These are phyloP conservation scores for Sialis fuliginosa DNA, from an alignment of 2,888 invertebrate species.

Conservation along the genomic window DNA sequence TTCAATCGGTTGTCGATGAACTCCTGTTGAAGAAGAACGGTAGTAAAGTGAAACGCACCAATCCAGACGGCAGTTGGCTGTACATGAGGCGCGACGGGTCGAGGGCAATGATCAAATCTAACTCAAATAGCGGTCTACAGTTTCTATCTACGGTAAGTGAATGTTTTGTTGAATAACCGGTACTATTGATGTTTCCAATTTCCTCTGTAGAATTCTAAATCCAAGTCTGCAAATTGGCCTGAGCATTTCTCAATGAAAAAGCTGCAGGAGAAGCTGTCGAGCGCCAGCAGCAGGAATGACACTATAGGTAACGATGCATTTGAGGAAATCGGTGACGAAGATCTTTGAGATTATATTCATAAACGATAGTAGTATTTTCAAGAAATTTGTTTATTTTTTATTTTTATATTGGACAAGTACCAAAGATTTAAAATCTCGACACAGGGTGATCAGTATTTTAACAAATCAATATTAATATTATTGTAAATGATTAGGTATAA, in stretches of 20 bases:
- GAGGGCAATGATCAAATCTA: conserved; percentile 40
- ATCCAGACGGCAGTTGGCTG: conserved; percentile 37
- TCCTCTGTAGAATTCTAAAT: conserved; percentile 1
- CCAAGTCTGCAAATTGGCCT: conserved; percentile 31
- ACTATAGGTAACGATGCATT: conserved; percentile 84
- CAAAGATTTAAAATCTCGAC: too few species aligned
- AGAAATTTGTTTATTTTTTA: too few species aligned
- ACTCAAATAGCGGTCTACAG: conserved; percentile 30
- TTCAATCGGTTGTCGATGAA: conserved; percentile 93
- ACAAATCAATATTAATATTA: too few species aligned
- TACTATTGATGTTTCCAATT: background rate
- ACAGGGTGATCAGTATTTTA: too few species aligned
- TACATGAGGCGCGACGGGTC: conserved; percentile 61
- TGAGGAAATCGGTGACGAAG: conserved; percentile 90
- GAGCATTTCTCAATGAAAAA: conserved; percentile 62
- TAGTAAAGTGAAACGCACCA: conserved; percentile 27
- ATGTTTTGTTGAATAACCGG: background rate
- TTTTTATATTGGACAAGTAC: too few species aligned
- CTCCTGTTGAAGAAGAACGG: conserved; percentile 58
- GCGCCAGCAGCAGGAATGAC: conserved; percentile 53
- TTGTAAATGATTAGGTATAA: too few species aligned
- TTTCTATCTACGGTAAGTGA: conserved; percentile 1
- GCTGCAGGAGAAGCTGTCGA: conserved; percentile 50
- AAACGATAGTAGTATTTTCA: too few species aligned
- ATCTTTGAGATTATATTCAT: conserved; percentile 38